These are phyloP conservation scores for Lagorchestes hirsutus DNA, from an alignment of 2,797 vertebrate species.

Conservation along the genomic window DNA sequence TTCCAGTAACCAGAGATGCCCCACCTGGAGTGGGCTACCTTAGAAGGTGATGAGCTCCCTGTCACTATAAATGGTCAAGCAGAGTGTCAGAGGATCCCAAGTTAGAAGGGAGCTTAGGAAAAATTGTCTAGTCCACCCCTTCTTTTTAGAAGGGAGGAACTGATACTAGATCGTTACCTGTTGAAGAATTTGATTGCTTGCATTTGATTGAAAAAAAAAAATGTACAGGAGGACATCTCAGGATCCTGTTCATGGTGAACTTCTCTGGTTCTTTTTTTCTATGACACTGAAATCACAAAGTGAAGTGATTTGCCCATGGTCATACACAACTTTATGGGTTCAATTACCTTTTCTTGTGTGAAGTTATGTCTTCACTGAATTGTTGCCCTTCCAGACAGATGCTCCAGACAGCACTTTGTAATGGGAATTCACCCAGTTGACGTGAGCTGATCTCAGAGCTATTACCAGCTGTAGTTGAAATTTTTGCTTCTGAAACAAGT, in stretches of 20 bases:
- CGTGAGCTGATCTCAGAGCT: too few species aligned
- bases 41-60: not conserved
- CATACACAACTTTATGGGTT: too few species aligned
- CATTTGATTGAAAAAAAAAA: not conserved
- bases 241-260: not conserved
- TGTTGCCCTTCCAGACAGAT: too few species aligned
- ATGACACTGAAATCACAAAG: not conserved
- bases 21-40: not conserved
- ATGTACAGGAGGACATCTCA: not conserved
- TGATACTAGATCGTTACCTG: not conserved
- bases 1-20: not conserved
- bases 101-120: not conserved
- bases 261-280: not conserved
- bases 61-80: not conserved
- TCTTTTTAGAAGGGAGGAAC: not conserved
- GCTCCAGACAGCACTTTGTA: too few species aligned
- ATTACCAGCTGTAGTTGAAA: too few species aligned
- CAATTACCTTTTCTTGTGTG: too few species aligned
- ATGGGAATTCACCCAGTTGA: too few species aligned
- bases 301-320: too few species aligned
- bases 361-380: too few species aligned
- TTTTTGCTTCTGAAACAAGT: too few species aligned
- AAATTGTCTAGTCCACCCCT: not conserved
- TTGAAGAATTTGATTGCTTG: not conserved
- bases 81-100: not conserved